Conservation (phyloP, 2,888 invertebrate genomes). For the Chymomyza caudatula region DNA sequence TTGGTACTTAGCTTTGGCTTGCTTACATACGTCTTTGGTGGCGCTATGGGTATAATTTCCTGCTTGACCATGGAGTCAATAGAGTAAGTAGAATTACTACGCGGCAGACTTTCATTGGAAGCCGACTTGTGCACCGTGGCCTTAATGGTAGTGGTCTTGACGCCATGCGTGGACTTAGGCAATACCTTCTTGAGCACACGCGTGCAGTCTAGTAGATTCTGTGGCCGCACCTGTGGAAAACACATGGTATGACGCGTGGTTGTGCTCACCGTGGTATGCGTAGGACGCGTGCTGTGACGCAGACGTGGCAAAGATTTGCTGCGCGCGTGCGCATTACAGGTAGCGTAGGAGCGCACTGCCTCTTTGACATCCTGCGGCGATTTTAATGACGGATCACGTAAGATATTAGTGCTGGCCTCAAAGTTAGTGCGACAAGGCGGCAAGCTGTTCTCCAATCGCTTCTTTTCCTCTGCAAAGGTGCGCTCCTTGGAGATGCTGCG, state of each 20-base stretch:
- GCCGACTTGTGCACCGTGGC: constrained; percentile 49
- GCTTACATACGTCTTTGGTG: constrained; percentile 53
- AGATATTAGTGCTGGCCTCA: constrained; percentile 77
- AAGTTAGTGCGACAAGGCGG: constrained; percentile 74
- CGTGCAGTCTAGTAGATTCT: constrained; percentile 46
- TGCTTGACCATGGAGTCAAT: constrained; percentile 74
- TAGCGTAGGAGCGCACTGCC: constrained; percentile 77
- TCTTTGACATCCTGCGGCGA: constrained; percentile 81
- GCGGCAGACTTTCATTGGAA: constrained; percentile 74
- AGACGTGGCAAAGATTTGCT: constrained; percentile 76
- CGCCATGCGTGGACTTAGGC: constrained; percentile 29
- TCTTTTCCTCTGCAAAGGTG: constrained; percentile 80
- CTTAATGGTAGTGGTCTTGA: constrained; percentile 33
- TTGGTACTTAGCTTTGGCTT: constrained; percentile 26
- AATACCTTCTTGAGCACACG: constrained; percentile 41
- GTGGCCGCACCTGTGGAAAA: constrained; percentile 55
- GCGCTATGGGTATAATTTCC: constrained; percentile 49
- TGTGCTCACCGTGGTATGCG: constrained; percentile 52
- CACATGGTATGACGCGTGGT: constrained; percentile 68
- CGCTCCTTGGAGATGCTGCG: constrained; percentile 80
- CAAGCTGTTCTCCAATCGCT: constrained; percentile 78
- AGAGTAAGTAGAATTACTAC: constrained; percentile 77
- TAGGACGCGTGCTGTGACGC: constrained; percentile 29
- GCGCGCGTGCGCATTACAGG: constrained; percentile 63
- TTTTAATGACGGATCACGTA: constrained; percentile 80